Evolutionary conservation across 2,113 vertebrate species (phyloP), one percentile per base, ranked within the genome.

Genomic region (Gavia stellata): DNA sequence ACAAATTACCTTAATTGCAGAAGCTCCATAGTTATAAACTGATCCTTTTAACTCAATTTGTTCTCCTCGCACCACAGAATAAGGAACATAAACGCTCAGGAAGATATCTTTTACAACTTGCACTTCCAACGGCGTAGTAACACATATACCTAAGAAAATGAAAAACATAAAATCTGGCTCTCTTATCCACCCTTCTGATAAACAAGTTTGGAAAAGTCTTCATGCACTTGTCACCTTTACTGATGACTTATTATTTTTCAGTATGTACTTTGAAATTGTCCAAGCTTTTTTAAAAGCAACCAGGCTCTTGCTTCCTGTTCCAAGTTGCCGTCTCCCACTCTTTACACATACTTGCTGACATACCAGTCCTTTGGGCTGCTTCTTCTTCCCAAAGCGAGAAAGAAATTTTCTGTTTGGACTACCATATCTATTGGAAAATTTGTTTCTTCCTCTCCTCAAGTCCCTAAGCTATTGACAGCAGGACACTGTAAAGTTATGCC

Each of bases 31-130:
- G 97, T 99, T 99, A 96, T 99, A 99, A 81, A 99, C 97, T 0
- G 99, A 99, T 53, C 98, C 99, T 83, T 93, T 98, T 29, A 99
- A 96, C 79, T 99, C 97, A 34, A 99, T 97, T 91, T 99, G 99
- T 62, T 99, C 99, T 50, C 99, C 99, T 86, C 99, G 96, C n/a
- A 99, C 97, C 91, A 99, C 98, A 44, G 99, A 99, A 66, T 99
- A 99, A 2, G 99, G 99, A 66, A 99, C 91, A 14, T 98, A 98
- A 79, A 99, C 28, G 9, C 98, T 98, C 61, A 99, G 31, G 36
- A 99, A 99, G 75, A 99, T 44, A 1, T 98, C 97, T 97, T 99
- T 99, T 24, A 86, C 86, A 53, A 99, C 99, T 0, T 81, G 93
- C 78, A 99, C 94, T 83, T 98, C 93, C 72, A 98, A 33, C 2